Evolutionary conservation across 2,888 invertebrate species (phyloP), one percentile per base, ranked within the genome.

Genomic region (Acanthosepion pharaonis): DNA sequence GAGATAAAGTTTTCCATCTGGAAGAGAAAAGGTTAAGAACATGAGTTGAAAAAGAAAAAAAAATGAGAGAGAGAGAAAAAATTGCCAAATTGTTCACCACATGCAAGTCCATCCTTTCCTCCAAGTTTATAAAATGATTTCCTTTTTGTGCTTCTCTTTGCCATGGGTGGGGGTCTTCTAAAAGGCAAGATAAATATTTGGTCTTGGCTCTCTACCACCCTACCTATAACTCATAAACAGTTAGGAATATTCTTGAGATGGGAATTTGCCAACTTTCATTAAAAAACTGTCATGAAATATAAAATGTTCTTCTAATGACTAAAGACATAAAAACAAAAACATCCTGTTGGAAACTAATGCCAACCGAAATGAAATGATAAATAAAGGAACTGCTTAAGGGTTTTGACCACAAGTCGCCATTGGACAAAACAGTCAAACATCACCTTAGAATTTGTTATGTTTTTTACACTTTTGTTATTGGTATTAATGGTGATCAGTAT

Each of bases 251-350:
- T 78, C 78, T 33, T 33, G n/a, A 15, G 1, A n/a, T 78, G 78
- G 78, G n/a, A 78, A 78, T n/a, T 78, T 78, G n/a, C 78, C 78
- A 78, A 78, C 15, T n/a, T 78, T 78, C n/a, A 78, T n/a, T n/a
- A 11, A 78, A 78, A n/a, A 78, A 11, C 42, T 78, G 15, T 78
- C 9, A 78, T n/a, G 78, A 78, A 78, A 78, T 78, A 5, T 78
- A 78, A 11, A 78, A 78, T 33, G 5, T 4, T n/a, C n/a, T 78
- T n/a, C 59, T 59, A 20, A 20, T 59, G 59, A 59, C 20, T 59
- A 20, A 23, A 59, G 20, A 5, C 23, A 23, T 59, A 18, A 23
- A 59, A 59, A 55, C 20, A 4, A 59, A 23, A 59, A 23, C 4
- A 20, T 15, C 59, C 23, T 59, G 23, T 23, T 23, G 4, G 20